A percentile compares a stretch with the other conserved stretches of the same genome.
Evolutionary conservation across 1,140 invertebrate genomes (phyloP).

Genomic region (Macrotrachela quadricornifera): DNA sequence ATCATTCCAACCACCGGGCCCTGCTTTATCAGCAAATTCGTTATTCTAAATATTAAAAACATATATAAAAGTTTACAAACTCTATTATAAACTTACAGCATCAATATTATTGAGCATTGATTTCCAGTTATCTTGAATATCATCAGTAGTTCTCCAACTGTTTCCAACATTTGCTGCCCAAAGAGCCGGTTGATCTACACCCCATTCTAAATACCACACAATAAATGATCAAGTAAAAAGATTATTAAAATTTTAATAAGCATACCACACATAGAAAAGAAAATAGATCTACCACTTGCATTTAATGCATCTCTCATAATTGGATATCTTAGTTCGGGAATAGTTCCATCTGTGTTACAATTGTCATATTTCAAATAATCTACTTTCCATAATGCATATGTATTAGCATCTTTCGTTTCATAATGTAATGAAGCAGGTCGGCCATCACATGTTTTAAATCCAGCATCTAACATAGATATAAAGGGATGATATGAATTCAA

Average conservation of each 20-base stretch:
- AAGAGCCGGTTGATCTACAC: no score
- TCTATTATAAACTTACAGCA: no score
- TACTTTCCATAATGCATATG: constrained; percentile 85
- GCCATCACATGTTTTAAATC: constrained; percentile 72
- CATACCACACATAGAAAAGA: constrained; percentile 44
- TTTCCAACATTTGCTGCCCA: constrained; percentile 54
- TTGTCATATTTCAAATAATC: constrained; percentile 91
- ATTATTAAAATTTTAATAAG: no score
- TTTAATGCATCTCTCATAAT: constrained; percentile 68
- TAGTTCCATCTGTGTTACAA: constrained; percentile 57
- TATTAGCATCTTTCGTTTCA: constrained; percentile 58
- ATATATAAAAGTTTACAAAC: no score
- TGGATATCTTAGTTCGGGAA: constrained; percentile 48
- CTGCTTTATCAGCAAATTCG: constrained; percentile 40
- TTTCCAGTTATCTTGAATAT: constrained; percentile 77
- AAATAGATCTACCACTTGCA: constrained; percentile 60
- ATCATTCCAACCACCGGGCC: constrained; percentile 90
- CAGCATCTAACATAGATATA: constrained; percentile 59
- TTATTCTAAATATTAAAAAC: no score
- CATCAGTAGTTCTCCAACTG: constrained; percentile 82
- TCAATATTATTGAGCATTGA: constrained; percentile 75
- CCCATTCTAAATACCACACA: no score
- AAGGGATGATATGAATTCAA: no score
- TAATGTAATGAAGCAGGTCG: constrained; percentile 58
- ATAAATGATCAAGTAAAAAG: no score